These are phyloP conservation scores for Chionis minor DNA, from an alignment of 2,113 vertebrate genomes.

Conservation along the genomic window DNA sequence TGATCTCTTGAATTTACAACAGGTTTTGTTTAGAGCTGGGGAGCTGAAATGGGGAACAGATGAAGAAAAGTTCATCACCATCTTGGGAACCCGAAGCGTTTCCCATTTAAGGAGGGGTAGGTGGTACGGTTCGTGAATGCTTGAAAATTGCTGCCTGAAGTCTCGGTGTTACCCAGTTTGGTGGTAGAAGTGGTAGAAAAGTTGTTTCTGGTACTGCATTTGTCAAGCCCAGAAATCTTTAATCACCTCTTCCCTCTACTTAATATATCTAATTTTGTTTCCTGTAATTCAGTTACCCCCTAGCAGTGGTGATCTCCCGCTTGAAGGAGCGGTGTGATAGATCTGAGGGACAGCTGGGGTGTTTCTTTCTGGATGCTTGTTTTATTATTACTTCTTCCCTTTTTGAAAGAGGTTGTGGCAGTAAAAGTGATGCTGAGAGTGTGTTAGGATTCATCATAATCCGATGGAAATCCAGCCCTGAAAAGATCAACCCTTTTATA, in stretches of 20 bases:
- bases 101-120: slow-evolving; percentile 87
- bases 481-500: not conserved
- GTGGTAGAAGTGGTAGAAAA: not conserved
- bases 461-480: not conserved
- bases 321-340: not conserved
- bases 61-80: slow-evolving; percentile 92
- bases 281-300: not conserved
- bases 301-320: not conserved
- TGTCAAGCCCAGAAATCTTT: not conserved
- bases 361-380: not conserved
- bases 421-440: not conserved
- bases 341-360: not conserved
- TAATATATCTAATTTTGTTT: not conserved
- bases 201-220: not conserved
- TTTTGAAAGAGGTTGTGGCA: not conserved
- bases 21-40: slow-evolving; percentile 91
- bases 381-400: not conserved
- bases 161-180: not conserved
- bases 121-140: not conserved
- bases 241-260: not conserved
- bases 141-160: not conserved
- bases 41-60: slow-evolving; percentile 92
- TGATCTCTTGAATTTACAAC: not conserved
- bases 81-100: slow-evolving; percentile 88
- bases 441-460: not conserved